Evolutionary conservation across 1,140 invertebrate species (phyloP).

Genomic region (Drosophila lini): DNA sequence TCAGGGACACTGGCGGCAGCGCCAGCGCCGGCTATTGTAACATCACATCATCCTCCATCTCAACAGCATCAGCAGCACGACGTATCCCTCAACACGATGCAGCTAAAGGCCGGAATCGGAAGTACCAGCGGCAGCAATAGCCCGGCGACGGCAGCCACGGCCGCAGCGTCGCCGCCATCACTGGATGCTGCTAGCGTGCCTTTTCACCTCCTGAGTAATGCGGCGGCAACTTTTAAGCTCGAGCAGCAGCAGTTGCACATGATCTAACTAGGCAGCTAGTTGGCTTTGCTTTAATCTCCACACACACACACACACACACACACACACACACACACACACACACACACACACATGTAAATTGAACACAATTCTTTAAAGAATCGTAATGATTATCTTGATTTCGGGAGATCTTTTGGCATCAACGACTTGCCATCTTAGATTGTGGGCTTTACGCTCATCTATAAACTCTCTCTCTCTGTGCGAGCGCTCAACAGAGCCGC

Average conservation of each 20-base stretch:
- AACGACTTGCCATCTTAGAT: neutral
- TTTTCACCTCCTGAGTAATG: slow-evolving; percentile 89
- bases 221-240: slow-evolving; percentile 62
- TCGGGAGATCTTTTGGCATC: neutral
- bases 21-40: slow-evolving; percentile 9
- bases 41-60: slow-evolving; percentile 14
- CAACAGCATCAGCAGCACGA: slow-evolving; percentile 22
- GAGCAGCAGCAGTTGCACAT: slow-evolving; percentile 73
- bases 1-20: slow-evolving; percentile 32
- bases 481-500: neutral
- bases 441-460: neutral
- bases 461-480: neutral
- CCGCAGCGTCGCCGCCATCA: slow-evolving; percentile 36
- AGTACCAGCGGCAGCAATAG: slow-evolving; percentile 36
- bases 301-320: no score
- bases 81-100: slow-evolving; percentile 51
- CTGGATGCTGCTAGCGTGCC: slow-evolving; percentile 86
- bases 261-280: slow-evolving; percentile 55
- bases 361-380: slow-evolving; percentile 2
- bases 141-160: slow-evolving; percentile 26
- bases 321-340: no score
- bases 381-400: neutral
- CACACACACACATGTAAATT: slow-evolving; percentile 12
- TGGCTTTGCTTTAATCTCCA: neutral
- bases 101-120: slow-evolving; percentile 46